phyloP scores from a whole-genome alignment of 2,888 invertebrate species.

The Diogma glabrata region DNA sequence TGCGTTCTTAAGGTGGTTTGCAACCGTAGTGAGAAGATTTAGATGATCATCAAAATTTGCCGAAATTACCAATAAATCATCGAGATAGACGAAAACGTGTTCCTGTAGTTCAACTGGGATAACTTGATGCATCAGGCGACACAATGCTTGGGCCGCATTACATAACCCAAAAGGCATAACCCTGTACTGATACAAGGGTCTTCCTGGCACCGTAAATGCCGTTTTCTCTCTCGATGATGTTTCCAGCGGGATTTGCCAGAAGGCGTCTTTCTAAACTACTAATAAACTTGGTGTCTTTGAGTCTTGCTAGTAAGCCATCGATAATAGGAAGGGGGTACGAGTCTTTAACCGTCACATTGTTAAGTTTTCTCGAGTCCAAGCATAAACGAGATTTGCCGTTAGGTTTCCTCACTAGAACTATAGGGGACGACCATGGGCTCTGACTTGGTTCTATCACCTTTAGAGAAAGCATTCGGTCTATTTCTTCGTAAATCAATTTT shows the following conservation, averaged over 20 bases:
- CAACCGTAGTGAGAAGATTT: background rate
- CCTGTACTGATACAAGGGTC: constrained; percentile 14
- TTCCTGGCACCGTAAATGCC: constrained; percentile 16
- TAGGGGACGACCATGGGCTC: constrained; percentile 25
- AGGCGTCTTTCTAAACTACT: constrained; percentile 20
- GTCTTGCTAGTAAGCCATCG: constrained; percentile 7
- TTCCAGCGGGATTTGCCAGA: constrained; percentile 16
- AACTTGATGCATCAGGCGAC: constrained; percentile 20
- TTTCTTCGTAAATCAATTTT: constrained; percentile 19
- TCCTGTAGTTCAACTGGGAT: constrained; percentile 18
- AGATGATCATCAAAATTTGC: constrained; percentile 8
- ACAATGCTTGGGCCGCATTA: constrained; percentile 15
- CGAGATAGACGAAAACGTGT: constrained; percentile 12
- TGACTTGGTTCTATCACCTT: constrained; percentile 24
- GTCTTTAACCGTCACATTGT: constrained; percentile 2
- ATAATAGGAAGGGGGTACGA: constrained; percentile 11
- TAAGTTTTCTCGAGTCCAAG: constrained; percentile 8
- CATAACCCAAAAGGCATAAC: constrained; percentile 17
- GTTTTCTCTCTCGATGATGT: constrained; percentile 18
- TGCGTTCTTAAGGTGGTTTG: background rate
- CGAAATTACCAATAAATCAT: constrained; percentile 3
- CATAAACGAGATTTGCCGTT: background rate
- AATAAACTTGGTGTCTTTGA: constrained; percentile 21
- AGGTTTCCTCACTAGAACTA: constrained; percentile 20
- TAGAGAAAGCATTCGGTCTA: constrained; percentile 24